Conservation (phyloP, 2,888 invertebrate species). For the Brenthis ino region DNA sequence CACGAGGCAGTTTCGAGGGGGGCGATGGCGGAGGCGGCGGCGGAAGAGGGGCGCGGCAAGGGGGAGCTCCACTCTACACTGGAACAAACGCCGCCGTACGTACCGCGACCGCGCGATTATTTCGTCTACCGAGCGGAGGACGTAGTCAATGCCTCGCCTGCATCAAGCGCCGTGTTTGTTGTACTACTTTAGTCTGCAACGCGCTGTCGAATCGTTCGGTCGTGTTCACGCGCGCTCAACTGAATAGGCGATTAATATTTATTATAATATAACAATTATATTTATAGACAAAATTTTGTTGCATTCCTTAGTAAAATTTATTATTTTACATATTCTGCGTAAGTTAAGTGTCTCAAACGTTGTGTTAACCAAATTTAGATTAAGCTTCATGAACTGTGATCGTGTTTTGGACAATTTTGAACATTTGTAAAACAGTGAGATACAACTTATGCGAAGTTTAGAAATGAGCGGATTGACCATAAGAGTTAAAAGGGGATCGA, state of each 20-base stretch:
- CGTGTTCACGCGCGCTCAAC: conserved; percentile 54
- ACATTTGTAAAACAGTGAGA: conserved; percentile 67
- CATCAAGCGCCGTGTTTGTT: conserved; percentile 54
- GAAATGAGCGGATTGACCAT: conserved; percentile 82
- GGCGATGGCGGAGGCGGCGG: conserved; percentile 38
- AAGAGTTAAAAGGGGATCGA: conserved; percentile 81
- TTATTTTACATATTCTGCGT: conserved; percentile 28
- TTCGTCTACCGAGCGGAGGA: conserved; percentile 73
- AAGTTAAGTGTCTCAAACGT: conserved; percentile 43
- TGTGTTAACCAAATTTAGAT: conserved; percentile 42
- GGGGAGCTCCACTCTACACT: conserved; percentile 49
- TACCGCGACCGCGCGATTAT: conserved; percentile 66
- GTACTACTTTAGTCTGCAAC: conserved; percentile 65
- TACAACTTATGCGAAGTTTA: conserved; percentile 68
- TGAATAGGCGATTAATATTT: conserved; percentile 56
- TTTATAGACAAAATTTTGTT: conserved; percentile 48
- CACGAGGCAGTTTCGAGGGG: conserved; percentile 39
- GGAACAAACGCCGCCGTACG: conserved; percentile 47
- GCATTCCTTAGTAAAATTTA: conserved; percentile 57
- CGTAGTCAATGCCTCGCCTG: conserved; percentile 66
- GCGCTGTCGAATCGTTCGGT: conserved; percentile 62
- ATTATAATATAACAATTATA: conserved; percentile 53
- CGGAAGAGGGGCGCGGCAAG: conserved; percentile 43
- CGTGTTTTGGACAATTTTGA: conserved; percentile 67
- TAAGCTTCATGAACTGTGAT: conserved; percentile 71